Percentiles rank a stretch among this genome's conserved stretches.
Conservation (phyloP, 64 coral and sea anemone genomes). For the Pachyseris speciosa region DNA sequence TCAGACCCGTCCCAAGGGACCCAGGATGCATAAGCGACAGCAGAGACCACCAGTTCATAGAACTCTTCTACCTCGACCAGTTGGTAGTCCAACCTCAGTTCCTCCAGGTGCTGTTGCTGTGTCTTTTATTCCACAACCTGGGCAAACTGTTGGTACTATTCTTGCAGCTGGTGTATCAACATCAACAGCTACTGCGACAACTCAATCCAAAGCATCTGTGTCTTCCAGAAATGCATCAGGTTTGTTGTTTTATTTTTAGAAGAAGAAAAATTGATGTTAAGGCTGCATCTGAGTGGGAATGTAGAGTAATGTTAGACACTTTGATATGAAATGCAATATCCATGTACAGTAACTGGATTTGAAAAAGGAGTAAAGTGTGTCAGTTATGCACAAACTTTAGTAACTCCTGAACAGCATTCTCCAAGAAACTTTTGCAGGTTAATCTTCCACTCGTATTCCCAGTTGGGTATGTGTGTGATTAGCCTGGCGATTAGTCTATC, state of each 20-base stretch:
- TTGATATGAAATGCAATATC: too few relatives aligned
- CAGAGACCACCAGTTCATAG: constrained; percentile 70
- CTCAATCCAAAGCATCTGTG: constrained; percentile 22
- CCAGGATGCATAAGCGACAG: constrained; percentile 26
- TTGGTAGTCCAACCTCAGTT: constrained; percentile 57
- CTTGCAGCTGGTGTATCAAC: constrained; percentile 63
- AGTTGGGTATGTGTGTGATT: too few relatives aligned
- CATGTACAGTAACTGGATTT: too few relatives aligned
- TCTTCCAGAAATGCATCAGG: neutral
- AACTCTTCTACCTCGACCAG: constrained; percentile 90
- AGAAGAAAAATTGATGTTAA: too few relatives aligned
- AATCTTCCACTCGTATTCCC: too few relatives aligned
- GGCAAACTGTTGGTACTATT: constrained; percentile 77
- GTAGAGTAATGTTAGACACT: too few relatives aligned
- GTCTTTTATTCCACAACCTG: constrained; percentile 96
- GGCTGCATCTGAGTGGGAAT: too few relatives aligned
- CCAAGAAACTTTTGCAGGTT: too few relatives aligned
- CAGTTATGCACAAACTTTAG: too few relatives aligned
- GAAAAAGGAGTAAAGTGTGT: too few relatives aligned
- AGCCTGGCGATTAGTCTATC: too few relatives aligned
- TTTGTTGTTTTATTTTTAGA: neutral
- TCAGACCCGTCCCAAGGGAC: constrained; percentile 3
- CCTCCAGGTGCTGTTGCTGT: constrained; percentile 89
- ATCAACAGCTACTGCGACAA: neutral
- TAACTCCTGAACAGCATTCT: too few relatives aligned